Conservation (phyloP, 2,113 vertebrate species). For the Baryphthengus martii region DNA sequence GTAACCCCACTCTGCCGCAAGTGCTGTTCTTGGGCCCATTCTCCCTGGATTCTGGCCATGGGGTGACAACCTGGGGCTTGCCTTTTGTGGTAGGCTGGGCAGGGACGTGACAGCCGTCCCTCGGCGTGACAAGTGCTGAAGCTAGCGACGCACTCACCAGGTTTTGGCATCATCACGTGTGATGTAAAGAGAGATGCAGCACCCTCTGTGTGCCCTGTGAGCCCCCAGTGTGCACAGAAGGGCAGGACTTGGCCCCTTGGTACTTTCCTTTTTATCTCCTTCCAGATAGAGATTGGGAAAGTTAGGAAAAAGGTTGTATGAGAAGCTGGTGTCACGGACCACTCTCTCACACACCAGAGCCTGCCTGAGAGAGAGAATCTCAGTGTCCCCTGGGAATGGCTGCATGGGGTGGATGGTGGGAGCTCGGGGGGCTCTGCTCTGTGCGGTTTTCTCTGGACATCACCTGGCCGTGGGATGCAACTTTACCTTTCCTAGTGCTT, state of each 20-base stretch:
- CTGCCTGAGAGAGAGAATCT: neutral
- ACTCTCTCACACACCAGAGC: fast-evolving
- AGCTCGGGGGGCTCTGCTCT: fast-evolving
- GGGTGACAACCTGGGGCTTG: too few species aligned
- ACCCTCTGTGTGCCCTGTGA: fast-evolving
- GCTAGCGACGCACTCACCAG: fast-evolving
- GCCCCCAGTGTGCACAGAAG: fast-evolving
- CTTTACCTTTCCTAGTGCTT: neutral
- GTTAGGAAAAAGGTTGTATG: neutral
- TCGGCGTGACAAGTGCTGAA: neutral
- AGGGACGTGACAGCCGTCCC: neutral
- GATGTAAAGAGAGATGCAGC: fast-evolving
- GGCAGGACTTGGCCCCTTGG: neutral
- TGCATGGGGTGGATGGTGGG: neutral
- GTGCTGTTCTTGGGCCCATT: fast-evolving
- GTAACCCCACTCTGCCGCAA: fast-evolving
- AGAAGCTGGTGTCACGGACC: neutral
- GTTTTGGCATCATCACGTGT: fast-evolving
- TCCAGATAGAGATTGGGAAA: neutral
- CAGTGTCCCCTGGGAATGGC: neutral
- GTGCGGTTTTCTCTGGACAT: neutral
- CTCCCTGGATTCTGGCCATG: fast-evolving
- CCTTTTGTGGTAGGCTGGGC: neutral
- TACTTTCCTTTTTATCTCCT: neutral
- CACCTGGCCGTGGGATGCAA: neutral